Base-by-base conservation (phyloP, 2,113 vertebrate species). In the Albula goreensis region DNA sequence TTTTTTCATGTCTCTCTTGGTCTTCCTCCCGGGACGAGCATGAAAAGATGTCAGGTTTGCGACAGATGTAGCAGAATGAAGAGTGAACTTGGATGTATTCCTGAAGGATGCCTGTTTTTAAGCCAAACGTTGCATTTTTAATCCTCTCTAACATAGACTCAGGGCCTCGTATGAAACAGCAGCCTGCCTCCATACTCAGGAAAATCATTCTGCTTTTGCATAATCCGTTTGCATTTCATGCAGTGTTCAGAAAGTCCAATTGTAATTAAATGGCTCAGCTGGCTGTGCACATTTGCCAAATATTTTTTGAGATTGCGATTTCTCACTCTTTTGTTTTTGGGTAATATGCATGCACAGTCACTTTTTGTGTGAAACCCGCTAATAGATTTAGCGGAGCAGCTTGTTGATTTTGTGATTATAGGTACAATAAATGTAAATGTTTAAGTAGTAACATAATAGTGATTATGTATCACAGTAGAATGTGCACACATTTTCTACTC, bases 61-160 rank as follows among this genome's bases (percentile, higher is more conserved):
- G 88, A 91, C 91, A 92, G 89, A 90, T 92, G 92, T 88, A 85
- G 88, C 88, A 86, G 89, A 89, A 92, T 84, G 84, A 83, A 80
- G 86, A 88, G 84, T 88, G 86, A 92, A 91, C 85, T 89, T 88
- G 80, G 85, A 90, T 78, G 77, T 89, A 85, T 93, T 94, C 89
- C 92, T 92, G 80, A 77, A 90, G 89, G 86, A 92, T 86, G 81
- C 88, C 86, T 87, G 41, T 86, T 91, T 92, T 93, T 84, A 84
- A 60, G 86, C 85, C 84, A 89, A 89, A 90, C 85, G 86, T 89
- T 94, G 89, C 91, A 93, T 93, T 92, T 94, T 94, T 93, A 92
- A 93, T 92, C 63, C 31, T 2, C n/a, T n/a, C 78, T 60, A 83
- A 88, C 87, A 87, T 84, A 91, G 86, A 87, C 66, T 9, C 22